Base-by-base conservation (phyloP, 2,797 vertebrate genomes). In the Amniataba percoides region DNA sequence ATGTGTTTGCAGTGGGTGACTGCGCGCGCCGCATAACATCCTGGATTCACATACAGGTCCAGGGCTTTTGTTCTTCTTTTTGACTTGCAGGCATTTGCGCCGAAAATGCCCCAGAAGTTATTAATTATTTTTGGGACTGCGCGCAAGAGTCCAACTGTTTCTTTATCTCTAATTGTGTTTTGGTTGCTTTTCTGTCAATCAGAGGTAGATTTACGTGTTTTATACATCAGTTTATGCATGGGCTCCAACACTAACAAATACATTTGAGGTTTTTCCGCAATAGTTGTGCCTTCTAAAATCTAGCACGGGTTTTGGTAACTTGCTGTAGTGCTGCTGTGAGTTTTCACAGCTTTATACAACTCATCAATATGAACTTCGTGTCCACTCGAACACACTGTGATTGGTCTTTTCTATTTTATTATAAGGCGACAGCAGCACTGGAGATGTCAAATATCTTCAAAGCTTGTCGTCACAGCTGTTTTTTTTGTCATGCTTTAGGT, bases 1-100 rank as follows among this genome's bases (percentile, higher is more conserved):
- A 52, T 71, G 62, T 74, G 53, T 88, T 80, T 83, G 46, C 65
- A 58, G 60, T 34, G 43, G 27, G 40, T 2, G 18, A 43, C 65
- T 77, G 36, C 51, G 80, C 81, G 75, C 51, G 45, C 3, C 27
- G 60, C 56, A 51, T 43, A 51, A 69, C 34, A 74, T 69, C 53
- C 60, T 56, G 52, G 18, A 64, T 57, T 68, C 46, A 58, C 46
- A 36, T 58, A 27, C n/a, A 36, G 1, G 12, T 56, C 39, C 49
- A 25, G 14, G 18, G 53, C 7, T 25, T 58, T 13, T n/a, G 11
- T 36, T 19, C 18, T 2, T 46, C 18, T 53, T 53, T 78, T 34
- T 53, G 21, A 59, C 52, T 66, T 57, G 39, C 14, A 72, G 39
- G 46, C 6, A 40, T 42, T 63, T 43, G 31, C 0, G 2, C 46